Evolutionary conservation across 1,140 invertebrate genomes (phyloP).

Genomic region (Daktulosphaira vitifoliae): DNA sequence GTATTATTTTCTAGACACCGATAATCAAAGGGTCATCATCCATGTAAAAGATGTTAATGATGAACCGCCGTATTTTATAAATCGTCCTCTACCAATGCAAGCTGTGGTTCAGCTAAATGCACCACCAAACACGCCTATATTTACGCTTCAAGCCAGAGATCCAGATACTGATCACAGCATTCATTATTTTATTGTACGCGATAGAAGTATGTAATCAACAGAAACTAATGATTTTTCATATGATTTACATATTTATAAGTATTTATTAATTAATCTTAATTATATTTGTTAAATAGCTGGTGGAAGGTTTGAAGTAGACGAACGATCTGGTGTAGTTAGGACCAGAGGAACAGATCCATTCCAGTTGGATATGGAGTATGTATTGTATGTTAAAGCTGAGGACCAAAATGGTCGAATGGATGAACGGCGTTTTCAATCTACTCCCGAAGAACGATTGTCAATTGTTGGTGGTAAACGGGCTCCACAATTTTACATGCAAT

Average conservation of each 20-base stretch:
- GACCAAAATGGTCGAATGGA: constrained; percentile 87
- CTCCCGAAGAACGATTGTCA: constrained; percentile 79
- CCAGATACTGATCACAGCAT: constrained; percentile 92
- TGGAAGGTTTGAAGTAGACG: constrained; percentile 77
- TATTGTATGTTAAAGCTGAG: constrained; percentile 89
- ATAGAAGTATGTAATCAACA: constrained; percentile 55
- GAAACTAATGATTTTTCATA: not conserved
- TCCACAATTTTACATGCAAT: constrained; percentile 88
- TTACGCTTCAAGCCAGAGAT: constrained; percentile 87
- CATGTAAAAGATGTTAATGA: constrained; percentile 94
- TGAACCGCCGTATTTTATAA: constrained; percentile 92
- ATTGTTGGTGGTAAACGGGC: constrained; percentile 88
- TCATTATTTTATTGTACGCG: constrained; percentile 88
- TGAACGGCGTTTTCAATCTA: constrained; percentile 79
- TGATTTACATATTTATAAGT: not conserved
- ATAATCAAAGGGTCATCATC: constrained; percentile 89
- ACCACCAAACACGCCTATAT: constrained; percentile 88
- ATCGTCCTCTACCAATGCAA: constrained; percentile 89
- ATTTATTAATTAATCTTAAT: not conserved
- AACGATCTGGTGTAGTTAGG: constrained; percentile 84
- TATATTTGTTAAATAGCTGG: constrained; percentile 48
- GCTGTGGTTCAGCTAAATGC: constrained; percentile 90
- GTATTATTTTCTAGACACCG: constrained; percentile 61
- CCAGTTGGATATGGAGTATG: constrained; percentile 92
- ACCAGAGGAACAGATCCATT: constrained; percentile 84